Evolutionary conservation across 2,888 invertebrate genomes (phyloP), one percentile per base, ranked within the genome.

Genomic region (Lagria hirta): DNA sequence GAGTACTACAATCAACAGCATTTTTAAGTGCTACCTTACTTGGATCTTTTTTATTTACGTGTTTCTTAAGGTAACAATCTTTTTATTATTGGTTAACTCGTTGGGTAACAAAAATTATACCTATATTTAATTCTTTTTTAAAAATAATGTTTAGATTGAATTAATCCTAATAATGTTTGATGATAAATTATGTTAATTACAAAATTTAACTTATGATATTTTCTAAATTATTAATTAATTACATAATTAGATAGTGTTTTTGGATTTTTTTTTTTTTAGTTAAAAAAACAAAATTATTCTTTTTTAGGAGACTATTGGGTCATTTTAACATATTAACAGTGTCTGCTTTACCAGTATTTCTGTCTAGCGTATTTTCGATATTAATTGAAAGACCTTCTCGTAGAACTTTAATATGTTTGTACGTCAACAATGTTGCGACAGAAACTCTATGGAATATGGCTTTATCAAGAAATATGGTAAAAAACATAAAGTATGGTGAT

Each of bases 391-490:
- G 88, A 52, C 82, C 84, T 26, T 83, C 82, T 16, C 78, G 91
- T 53, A 75, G 89, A 40, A 78, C 82, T 2, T 70, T 89, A 16
- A 73, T 91, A 10, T 82, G 85, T 51, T 74, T 90, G 10, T 91
- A 91, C 68, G 84, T 90, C 12, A 82, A 86, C 21, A 91, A 91
- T 74, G 81, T 90, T 71, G 88, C 88, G 2, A 84, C 87, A 1
- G 89, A 89, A 72, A 83, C 86, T 1, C 64, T 86, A 12, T 89
- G 84, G 75, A 78, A 79, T 52, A 86, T 88, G 83, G 78, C 81
- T 3, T 75, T 78, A 16, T 75, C 78, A 21, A 74, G 86, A 47
- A 80, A 81, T 36, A 75, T 80, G 59, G 76, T 83, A 15, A 72
- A 71, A 18, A 77, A 78, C 10, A 68, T 87, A 47, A 77, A 77